These are phyloP conservation scores for Tinamus major DNA, from an alignment of 2,797 vertebrate genomes.

Conservation along the genomic window DNA sequence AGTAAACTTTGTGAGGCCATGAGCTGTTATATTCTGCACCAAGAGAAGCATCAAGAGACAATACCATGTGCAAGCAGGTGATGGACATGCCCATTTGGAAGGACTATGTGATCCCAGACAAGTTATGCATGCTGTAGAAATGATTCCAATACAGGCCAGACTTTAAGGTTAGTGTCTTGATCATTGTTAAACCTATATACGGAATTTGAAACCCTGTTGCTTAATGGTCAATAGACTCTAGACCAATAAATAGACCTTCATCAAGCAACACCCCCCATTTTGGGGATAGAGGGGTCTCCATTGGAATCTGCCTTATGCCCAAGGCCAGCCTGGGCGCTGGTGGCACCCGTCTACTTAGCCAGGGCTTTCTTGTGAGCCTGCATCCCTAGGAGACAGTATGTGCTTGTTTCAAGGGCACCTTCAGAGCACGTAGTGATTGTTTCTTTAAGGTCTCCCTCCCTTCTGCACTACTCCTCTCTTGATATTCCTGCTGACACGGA, in stretches of 20 bases:
- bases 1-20: background rate
- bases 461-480: background rate
- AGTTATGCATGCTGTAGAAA: background rate
- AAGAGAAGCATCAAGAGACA: background rate
- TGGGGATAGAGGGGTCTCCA: background rate
- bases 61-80: background rate
- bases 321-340: background rate
- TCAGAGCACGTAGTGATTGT: background rate
- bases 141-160: background rate
- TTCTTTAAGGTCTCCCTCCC: background rate
- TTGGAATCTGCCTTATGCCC: background rate
- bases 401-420: background rate
- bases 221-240: background rate
- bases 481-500: constrained; percentile 18
- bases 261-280: background rate
- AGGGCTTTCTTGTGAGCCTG: background rate
- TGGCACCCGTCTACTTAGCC: background rate
- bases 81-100: background rate
- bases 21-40: background rate
- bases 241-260: background rate
- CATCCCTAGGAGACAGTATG: background rate
- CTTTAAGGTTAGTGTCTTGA: background rate
- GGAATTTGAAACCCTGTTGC: background rate
- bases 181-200: background rate
- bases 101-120: background rate